These are phyloP conservation scores for Panagrolaimus sp. DNA, from an alignment of 1,140 invertebrate species.

Conservation along the genomic window DNA sequence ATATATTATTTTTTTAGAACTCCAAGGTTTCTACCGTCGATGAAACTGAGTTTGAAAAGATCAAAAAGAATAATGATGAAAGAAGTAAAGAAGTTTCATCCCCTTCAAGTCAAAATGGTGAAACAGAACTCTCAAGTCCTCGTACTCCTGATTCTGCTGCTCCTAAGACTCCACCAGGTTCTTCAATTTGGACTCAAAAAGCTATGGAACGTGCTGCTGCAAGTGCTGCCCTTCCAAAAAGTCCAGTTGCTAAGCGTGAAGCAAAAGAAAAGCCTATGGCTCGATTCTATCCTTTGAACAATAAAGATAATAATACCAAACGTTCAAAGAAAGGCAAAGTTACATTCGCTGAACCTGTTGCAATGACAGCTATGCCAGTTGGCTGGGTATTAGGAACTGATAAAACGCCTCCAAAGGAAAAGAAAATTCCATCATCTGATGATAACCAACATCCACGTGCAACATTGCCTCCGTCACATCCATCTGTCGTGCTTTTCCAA, in stretches of 20 bases:
- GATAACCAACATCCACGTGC: constrained; percentile 53
- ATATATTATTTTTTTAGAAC: no score
- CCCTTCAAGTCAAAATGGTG: constrained; percentile 15
- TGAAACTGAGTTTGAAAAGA: constrained; percentile 28
- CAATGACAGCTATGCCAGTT: constrained; percentile 87
- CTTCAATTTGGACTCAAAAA: constrained; percentile 54
- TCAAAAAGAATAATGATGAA: constrained; percentile 45
- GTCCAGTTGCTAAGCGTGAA: constrained; percentile 50
- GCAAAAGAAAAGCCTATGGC: constrained; percentile 64
- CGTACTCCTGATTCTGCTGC: neutral
- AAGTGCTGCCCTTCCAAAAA: constrained; percentile 51
- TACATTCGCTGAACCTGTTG: constrained; percentile 63
- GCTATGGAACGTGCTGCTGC: constrained; percentile 57
- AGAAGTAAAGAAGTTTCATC: constrained; percentile 25
- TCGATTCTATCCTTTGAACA: constrained; percentile 80
- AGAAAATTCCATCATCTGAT: neutral
- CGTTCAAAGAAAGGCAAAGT: constrained; percentile 22
- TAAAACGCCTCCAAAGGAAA: constrained; percentile 49
- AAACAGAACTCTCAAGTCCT: constrained; percentile 5
- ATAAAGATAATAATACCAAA: neutral
- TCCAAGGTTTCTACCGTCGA: constrained; percentile 32
- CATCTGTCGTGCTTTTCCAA: constrained; percentile 71
- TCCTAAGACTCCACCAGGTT: constrained; percentile 12
- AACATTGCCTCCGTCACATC: constrained; percentile 24
- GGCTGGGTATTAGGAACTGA: constrained; percentile 90